These are phyloP conservation scores for Hedychridium roseum DNA, from an alignment of 2,888 invertebrate genomes.

Conservation along the genomic window DNA sequence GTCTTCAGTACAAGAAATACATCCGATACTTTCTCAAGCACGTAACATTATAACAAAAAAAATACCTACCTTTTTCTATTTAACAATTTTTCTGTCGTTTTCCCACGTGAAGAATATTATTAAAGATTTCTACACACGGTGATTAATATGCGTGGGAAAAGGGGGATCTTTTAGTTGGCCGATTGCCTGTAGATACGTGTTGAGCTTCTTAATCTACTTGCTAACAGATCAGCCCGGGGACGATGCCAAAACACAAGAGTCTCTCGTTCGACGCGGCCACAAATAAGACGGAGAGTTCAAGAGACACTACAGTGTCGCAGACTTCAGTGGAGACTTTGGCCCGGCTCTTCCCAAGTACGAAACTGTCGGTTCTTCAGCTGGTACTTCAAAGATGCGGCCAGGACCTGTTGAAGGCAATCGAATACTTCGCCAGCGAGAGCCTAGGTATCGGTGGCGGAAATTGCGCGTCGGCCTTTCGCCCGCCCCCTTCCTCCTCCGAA, in stretches of 20 bases:
- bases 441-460: constrained; percentile 20
- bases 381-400: constrained; percentile 93
- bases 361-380: constrained; percentile 85
- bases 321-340: constrained; percentile 85
- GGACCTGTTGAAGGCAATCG: constrained; percentile 88
- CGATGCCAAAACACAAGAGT: constrained; percentile 19
- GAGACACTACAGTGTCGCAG: constrained; percentile 68
- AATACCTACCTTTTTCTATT: no score
- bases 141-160: no score
- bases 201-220: no score
- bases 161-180: no score
- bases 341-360: constrained; percentile 89
- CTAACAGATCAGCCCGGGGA: constrained; percentile 2
- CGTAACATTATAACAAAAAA: no score
- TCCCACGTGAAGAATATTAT: no score
- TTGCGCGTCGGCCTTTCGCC: constrained; percentile 33
- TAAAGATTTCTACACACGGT: no score
- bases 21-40: no score
- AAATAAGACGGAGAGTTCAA: constrained; percentile 19
- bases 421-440: constrained; percentile 72
- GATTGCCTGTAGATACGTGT: no score
- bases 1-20: no score
- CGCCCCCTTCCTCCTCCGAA: constrained; percentile 19
- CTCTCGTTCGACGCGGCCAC: constrained; percentile 12
- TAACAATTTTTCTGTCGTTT: no score